A percentile compares a stretch with the other conserved stretches of the same genome.
phyloP scores from a whole-genome alignment of 35 echinoderm and acorn worm species.

The Apostichopus californicus region DNA sequence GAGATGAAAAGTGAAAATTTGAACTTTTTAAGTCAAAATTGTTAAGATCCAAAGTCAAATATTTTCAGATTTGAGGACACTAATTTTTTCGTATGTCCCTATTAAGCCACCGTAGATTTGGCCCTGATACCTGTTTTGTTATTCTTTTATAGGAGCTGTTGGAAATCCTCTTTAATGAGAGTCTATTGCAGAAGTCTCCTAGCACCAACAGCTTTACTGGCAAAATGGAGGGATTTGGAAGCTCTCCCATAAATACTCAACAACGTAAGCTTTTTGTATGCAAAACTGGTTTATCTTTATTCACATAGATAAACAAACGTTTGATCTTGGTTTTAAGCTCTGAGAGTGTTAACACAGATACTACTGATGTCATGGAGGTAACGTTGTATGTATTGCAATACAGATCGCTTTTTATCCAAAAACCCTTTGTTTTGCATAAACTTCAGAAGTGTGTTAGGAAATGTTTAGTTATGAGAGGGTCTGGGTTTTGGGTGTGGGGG shows the following conservation, averaged over 20 bases:
- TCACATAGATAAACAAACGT: neutral
- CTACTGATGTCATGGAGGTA: neutral
- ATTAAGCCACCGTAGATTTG: too few relatives aligned
- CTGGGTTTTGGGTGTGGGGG: too few relatives aligned
- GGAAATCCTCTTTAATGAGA: constrained; percentile 32
- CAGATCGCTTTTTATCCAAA: neutral
- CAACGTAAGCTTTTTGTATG: neutral
- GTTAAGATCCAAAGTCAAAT: too few relatives aligned
- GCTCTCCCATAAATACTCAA: neutral
- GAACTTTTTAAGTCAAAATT: too few relatives aligned
- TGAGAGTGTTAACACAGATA: neutral
- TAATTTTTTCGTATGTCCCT: too few relatives aligned
- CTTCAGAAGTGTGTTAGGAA: too few relatives aligned
- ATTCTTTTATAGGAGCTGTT: neutral
- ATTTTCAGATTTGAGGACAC: too few relatives aligned
- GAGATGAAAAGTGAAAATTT: too few relatives aligned
- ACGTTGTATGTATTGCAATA: neutral
- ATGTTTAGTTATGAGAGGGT: too few relatives aligned
- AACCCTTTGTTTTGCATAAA: too few relatives aligned
- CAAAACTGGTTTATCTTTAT: too few relatives aligned
- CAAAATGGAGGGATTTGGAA: constrained; percentile 46
- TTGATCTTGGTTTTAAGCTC: neutral
- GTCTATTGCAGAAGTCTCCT: neutral
- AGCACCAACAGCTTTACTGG: neutral
- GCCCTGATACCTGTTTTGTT: too few relatives aligned